phyloP scores from a whole-genome alignment of 2,888 invertebrate species.

The Byasa hedistus region DNA sequence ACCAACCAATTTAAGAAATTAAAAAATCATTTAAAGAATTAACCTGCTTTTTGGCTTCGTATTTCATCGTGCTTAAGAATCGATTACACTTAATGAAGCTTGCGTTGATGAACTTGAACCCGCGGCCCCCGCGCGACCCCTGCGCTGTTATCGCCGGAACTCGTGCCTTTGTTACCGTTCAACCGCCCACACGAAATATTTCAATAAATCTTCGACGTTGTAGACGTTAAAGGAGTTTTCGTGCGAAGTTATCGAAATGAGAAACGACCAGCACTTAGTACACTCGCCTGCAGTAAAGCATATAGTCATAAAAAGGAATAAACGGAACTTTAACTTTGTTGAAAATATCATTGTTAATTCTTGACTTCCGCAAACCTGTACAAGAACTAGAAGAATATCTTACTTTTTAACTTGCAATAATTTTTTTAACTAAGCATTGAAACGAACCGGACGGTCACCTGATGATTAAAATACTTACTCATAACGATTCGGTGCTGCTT shows the following conservation, averaged over 20 bases:
- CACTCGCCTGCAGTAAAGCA: neutral
- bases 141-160: conserved; percentile 30
- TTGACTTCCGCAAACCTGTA: too few species aligned
- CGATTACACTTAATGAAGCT: conserved; percentile 49
- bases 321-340: too few species aligned
- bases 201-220: conserved; percentile 18
- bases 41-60: conserved; percentile 28
- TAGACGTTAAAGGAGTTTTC: conserved; percentile 10
- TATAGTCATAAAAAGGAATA: neutral
- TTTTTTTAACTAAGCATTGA: too few species aligned
- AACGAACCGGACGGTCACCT: too few species aligned
- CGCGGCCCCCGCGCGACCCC: conserved; percentile 38
- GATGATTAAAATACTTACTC: too few species aligned
- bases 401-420: too few species aligned
- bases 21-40: too few species aligned
- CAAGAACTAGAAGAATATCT: too few species aligned
- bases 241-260: conserved; percentile 20
- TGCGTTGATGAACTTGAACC: conserved; percentile 47
- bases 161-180: conserved; percentile 20
- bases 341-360: too few species aligned
- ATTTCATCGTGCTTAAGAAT: conserved; percentile 34
- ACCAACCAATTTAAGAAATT: too few species aligned
- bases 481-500: too few species aligned
- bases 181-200: conserved; percentile 25
- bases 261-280: conserved; percentile 2